Percentiles rank a stretch among this genome's conserved stretches.
These are phyloP conservation scores for Pandemis cinnamomeana DNA, from an alignment of 2,888 invertebrate genomes.

Conservation along the genomic window DNA sequence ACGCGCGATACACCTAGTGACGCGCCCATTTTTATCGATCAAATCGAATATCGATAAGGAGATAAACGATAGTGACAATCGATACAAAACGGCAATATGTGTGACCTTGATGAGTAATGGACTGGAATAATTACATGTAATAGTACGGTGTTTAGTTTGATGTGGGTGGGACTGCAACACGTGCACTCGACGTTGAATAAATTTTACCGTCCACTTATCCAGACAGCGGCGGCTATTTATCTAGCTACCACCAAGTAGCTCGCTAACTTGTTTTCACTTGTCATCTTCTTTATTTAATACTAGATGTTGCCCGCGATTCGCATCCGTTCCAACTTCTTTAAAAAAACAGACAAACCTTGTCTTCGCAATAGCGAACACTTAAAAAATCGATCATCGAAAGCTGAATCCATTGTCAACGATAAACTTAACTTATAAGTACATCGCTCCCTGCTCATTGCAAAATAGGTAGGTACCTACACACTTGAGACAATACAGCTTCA, in stretches of 20 bases:
- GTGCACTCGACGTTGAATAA: constrained; percentile 11
- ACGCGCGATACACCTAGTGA: constrained; percentile 14
- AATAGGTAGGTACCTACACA: not conserved
- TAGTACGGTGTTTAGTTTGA: constrained; percentile 10
- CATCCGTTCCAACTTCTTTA: too few relatives aligned
- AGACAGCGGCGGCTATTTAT: too few relatives aligned
- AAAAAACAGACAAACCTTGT: too few relatives aligned
- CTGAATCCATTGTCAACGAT: too few relatives aligned
- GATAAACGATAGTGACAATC: constrained; percentile 31
- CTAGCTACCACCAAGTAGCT: too few relatives aligned
- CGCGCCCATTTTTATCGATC: constrained; percentile 41
- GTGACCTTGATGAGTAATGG: constrained; percentile 36
- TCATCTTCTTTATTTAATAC: too few relatives aligned
- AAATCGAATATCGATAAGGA: constrained; percentile 36
- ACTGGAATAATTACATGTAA: constrained; percentile 25
- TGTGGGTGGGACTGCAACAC: constrained; percentile 27
- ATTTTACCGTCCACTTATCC: not conserved
- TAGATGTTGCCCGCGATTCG: too few relatives aligned
- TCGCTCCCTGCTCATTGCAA: too few relatives aligned
- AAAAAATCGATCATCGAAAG: too few relatives aligned
- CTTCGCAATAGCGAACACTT: too few relatives aligned
- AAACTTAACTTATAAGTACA: too few relatives aligned
- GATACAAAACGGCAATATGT: constrained; percentile 38
- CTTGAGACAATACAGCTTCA: constrained; percentile 30
- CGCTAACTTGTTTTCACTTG: too few relatives aligned